Conservation (phyloP, 2,797 vertebrate species). For the Poliocrania exsul region DNA sequence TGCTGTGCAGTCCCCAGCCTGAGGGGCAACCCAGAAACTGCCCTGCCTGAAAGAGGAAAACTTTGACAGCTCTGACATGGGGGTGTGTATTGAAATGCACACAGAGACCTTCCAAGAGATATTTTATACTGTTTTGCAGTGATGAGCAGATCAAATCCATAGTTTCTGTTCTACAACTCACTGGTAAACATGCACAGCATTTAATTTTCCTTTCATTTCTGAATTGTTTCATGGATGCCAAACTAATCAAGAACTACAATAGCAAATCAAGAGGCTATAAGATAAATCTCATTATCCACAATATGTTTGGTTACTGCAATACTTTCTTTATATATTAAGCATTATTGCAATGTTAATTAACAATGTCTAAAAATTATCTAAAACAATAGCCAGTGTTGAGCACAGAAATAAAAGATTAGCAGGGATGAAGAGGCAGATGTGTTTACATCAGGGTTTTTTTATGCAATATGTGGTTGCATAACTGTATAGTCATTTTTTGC, state of each 20-base stretch:
- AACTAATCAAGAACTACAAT: neutral
- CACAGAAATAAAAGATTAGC: neutral
- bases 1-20: neutral
- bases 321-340: neutral
- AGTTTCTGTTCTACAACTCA: neutral
- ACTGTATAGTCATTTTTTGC: neutral
- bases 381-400: neutral
- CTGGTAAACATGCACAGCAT: neutral
- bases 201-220: neutral
- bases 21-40: neutral
- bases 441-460: neutral
- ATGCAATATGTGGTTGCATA: neutral
- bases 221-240: neutral
- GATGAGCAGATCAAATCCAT: neutral
- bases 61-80: neutral
- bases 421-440: neutral
- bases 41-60: neutral
- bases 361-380: neutral
- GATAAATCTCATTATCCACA: constrained; percentile 13
- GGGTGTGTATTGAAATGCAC: neutral
- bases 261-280: neutral
- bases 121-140: neutral
- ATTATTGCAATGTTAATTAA: neutral
- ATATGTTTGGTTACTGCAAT: neutral
- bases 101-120: neutral